Base-by-base conservation (phyloP, 1,140 invertebrate species). In the Dolichoris vasculosae region DNA sequence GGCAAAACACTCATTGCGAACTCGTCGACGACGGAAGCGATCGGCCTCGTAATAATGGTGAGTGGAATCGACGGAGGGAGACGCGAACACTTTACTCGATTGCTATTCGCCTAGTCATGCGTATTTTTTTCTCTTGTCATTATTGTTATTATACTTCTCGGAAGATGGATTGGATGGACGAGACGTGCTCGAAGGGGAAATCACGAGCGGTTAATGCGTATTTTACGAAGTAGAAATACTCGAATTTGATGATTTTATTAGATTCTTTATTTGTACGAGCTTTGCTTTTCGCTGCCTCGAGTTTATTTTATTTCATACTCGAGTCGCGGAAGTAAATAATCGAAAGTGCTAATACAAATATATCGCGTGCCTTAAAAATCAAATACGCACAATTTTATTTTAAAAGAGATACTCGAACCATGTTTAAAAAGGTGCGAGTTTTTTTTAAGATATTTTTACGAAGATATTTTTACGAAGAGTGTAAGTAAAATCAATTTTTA, bases 41-140 rank as follows among this genome's bases (percentile, higher is more conserved):
- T 71, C 80, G 63, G 46, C 38, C 46, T 71, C 30, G 64, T 15
- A 73, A 59, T 55, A 75, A 82, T 75, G 81, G 81, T 82, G 38
- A 82, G 81, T 75, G 13, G 4, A n/a, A n/a, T n/a, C n/a, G n/a
- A n/a, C n/a, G n/a, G 23, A 35, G 30, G 75, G 75, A 15, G 30
- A 77, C 15, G 17, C 15, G 30, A 17, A 40, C 40, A 59, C 75
- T 51, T 63, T 38, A 6, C 23, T 59, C 55, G 23, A 59, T 59
- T 26, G 55, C 20, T 26, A 9, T 26, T 59, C 55, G 55, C 23
- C 20, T 59, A 59, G 55, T 26, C 55, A 3, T 26, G 55, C n/a
- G 1, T 73, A 38, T 73, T 26, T 32, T 30, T 64, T n/a, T 43
- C 38, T 26, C 23, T 43, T 38, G 0, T 9, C n/a, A 17, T 71